Base-by-base conservation (phyloP, 2,113 vertebrate genomes). In the Pimephales promelas region DNA sequence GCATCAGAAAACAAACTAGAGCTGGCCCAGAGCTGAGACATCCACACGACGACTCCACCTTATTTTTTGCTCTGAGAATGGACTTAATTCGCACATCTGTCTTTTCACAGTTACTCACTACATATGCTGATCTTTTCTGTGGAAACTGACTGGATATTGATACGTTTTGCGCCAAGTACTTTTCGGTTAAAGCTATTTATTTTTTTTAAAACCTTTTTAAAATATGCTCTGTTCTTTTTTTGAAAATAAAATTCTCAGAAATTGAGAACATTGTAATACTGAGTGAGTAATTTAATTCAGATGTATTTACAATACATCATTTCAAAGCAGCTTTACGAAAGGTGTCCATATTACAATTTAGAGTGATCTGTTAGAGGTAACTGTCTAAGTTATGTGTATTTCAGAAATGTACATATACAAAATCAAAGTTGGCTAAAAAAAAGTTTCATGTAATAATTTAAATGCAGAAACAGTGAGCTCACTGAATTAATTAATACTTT, bases 21-120 rank as follows among this genome's bases (percentile, higher is more conserved):
- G 28, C 74, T 96, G 89, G 82, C 95, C 75, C 95, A 96, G 87
- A 95, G 95, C 92, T 99, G 93, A 97, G 22, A 66, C 8, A 45
- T 49, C 28, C 2, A 20, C n/a, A n/a, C 49, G 16, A 20, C 49
- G 52, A 34, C 56, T 13, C 20, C 2, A 16, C n/a, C 49, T 62
- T 14, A 78, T 24, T 16, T 31, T 78, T n/a, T 34, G 10, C 80
- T 43, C 36, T 57, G 10, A 77, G n/a, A n/a, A 59, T 82, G 73
- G 66, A 66, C 45, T 26, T 76, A 4, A 62, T 56, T 61, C 3
- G 9, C 20, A 14, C 52, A 59, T 13, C 10, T 66, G 36, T 80
- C 78, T n/a, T 80, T 80, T 24, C 10, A 56, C 20, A 52, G 54
- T 54, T 7, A 62, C 56, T 66, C 24, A 24, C 57, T 75, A 3